Evolutionary conservation across 2,888 invertebrate species (phyloP), one percentile per base, ranked within the genome.

Genomic region (Alviniconcha strummeri): DNA sequence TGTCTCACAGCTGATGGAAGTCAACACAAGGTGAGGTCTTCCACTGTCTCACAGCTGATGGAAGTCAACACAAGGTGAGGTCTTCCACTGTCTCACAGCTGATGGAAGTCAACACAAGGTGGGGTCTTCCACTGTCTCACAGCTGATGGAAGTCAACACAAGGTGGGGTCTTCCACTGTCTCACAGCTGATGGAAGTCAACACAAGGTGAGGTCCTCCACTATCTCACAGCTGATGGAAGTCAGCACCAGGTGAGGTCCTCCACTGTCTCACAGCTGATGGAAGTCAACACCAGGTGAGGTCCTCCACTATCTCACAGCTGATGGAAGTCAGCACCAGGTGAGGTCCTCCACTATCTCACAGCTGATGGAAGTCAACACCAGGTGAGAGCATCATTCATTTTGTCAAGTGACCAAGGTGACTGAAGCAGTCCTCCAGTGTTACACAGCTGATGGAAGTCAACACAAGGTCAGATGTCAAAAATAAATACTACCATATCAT

Each of bases 1-100:
- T 74, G 86, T 91, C 72, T 88, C 89, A 9, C 90, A 89, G 13
- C 86, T 91, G 80, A 88, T 91, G 82, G 91, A 91, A 83, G 86
- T 88, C 19, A 84, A 76, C 64, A 54, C 79, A 4, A 60, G 83
- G 82, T 82, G n/a, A 77, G 69, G 6, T 88, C 90, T 11, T 88
- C 87, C 76, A 90, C 89, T 74, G 86, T 91, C 72, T 88, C 89
- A 9, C 90, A 89, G 13, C 86, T 91, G 80, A 88, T 91, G 82
- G 91, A 91, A 83, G 86, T 88, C 19, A 84, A 76, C 64, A 54
- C 79, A 4, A 60, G 83, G 82, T 82, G n/a, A 77, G 69, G 6
- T 88, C 90, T 11, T 88, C 87, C 76, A 90, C 89, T 74, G 86
- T 91, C 72, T 88, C 89, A 9, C 90, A 89, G 13, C 86, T 91